Conservation (phyloP, 2,888 invertebrate genomes). For the Patella pellucida region DNA sequence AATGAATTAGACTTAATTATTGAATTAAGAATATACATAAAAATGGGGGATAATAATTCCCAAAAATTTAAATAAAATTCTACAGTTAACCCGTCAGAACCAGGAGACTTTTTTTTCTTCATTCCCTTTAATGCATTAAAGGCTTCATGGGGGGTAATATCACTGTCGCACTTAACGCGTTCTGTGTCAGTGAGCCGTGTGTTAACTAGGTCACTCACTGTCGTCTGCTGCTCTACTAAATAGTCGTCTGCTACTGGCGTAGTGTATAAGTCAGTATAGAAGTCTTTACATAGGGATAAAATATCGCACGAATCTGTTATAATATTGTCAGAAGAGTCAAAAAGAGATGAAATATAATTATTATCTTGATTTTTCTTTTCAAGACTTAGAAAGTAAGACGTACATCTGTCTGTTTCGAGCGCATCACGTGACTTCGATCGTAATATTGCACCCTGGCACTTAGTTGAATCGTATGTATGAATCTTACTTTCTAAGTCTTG, state of each 20-base stretch:
- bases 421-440: neutral
- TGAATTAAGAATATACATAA: constrained; percentile 23
- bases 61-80: constrained; percentile 16
- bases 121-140: constrained; percentile 26
- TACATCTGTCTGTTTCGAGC: neutral
- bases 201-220: neutral
- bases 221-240: neutral
- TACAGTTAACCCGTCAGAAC: constrained; percentile 11
- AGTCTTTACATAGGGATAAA: neutral
- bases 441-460: neutral
- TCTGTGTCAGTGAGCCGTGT: neutral
- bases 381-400: constrained; percentile 1
- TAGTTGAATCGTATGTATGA: neutral
- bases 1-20: constrained; percentile 25
- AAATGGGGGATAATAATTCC: constrained; percentile 8
- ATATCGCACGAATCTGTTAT: neutral
- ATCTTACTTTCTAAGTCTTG: neutral
- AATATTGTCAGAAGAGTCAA: neutral
- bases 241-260: neutral
- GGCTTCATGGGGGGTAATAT: constrained; percentile 16
- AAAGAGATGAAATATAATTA: neutral
- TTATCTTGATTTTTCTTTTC: neutral
- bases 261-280: neutral
- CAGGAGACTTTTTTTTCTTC: constrained; percentile 30
- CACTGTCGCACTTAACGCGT: constrained; percentile 1